These are phyloP conservation scores for Drosophila santomea DNA, from an alignment of 1,140 invertebrate genomes.

Conservation along the genomic window DNA sequence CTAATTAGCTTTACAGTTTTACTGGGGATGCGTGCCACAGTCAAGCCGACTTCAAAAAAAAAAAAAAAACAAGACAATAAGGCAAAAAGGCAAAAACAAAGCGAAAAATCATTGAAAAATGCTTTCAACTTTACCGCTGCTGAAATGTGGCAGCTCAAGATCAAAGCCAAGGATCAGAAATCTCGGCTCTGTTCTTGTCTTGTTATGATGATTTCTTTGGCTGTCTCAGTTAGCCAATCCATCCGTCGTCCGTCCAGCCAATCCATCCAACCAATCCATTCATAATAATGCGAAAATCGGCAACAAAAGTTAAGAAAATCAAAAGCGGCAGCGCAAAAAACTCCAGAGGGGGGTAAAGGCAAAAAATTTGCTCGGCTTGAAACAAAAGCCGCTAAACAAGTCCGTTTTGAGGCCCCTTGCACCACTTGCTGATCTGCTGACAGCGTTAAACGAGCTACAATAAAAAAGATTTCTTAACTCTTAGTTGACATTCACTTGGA, in stretches of 20 bases:
- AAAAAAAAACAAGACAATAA: conserved; percentile 1
- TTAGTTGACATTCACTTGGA: conserved; percentile 39
- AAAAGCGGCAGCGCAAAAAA: conserved; percentile 66
- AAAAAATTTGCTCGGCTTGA: conserved; percentile 51
- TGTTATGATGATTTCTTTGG: conserved; percentile 74
- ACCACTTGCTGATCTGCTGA: conserved; percentile 28
- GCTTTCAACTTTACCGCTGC: conserved; percentile 72
- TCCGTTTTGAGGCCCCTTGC: conserved; percentile 25
- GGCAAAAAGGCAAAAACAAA: conserved; percentile 1
- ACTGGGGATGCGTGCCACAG: conserved; percentile 54
- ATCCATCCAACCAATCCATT: conserved; percentile 58
- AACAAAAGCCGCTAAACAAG: conserved; percentile 66
- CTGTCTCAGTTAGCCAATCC: conserved; percentile 17
- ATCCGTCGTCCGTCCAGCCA: conserved; percentile 12
- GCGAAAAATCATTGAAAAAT: conserved; percentile 45
- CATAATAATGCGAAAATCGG: conserved; percentile 74
- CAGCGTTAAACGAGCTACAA: conserved; percentile 60
- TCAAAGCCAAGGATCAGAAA: conserved; percentile 80
- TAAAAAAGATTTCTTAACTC: conserved; percentile 26
- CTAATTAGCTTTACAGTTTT: conserved; percentile 73
- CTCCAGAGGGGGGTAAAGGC: conserved; percentile 31
- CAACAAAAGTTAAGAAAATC: conserved; percentile 67
- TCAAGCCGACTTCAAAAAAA: neutral
- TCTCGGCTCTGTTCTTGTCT: conserved; percentile 55
- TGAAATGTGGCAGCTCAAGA: conserved; percentile 71